Conservation (phyloP, 1,140 invertebrate genomes). For the Habropoda laboriosa region DNA sequence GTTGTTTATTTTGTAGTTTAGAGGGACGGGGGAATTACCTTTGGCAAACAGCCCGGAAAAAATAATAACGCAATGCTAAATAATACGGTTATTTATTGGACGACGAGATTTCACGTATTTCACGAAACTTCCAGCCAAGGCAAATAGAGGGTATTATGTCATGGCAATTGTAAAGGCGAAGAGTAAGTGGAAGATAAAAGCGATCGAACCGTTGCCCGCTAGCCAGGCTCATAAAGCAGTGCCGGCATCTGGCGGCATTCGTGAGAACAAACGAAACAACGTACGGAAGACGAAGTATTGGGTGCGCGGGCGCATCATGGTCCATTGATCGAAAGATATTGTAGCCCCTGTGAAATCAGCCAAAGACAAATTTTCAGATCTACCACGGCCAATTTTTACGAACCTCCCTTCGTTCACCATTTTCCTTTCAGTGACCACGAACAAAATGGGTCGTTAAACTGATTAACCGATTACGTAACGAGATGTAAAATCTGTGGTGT, state of each 20-base stretch:
- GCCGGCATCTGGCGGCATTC: conserved; percentile 75
- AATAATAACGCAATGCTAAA: conserved; percentile 44
- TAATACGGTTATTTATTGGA: conserved; percentile 37
- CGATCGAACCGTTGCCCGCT: conserved; percentile 73
- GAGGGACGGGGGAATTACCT: conserved; percentile 19
- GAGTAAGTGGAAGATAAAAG: conserved; percentile 68
- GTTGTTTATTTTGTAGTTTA: conserved; percentile 31
- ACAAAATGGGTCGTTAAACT: background rate
- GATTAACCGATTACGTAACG: background rate
- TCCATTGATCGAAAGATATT: conserved; percentile 78
- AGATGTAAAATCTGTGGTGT: too few relatives aligned
- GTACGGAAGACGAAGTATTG: conserved; percentile 61
- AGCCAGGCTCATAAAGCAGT: conserved; percentile 76
- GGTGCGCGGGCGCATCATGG: conserved; percentile 74
- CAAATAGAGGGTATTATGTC: conserved; percentile 46
- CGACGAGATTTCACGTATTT: conserved; percentile 34
- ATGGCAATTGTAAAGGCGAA: conserved; percentile 13
- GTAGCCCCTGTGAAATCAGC: conserved; percentile 69
- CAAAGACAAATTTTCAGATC: conserved; percentile 42
- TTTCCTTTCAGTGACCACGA: background rate
- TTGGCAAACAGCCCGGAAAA: conserved; percentile 30
- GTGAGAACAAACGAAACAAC: conserved; percentile 74
- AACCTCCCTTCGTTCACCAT: background rate
- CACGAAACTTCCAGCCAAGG: conserved; percentile 11
- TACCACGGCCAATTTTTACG: background rate